Evolutionary conservation across 1,140 invertebrate genomes (phyloP), one percentile per base, ranked within the genome.

Genomic region (Cryptotermes secundus): DNA sequence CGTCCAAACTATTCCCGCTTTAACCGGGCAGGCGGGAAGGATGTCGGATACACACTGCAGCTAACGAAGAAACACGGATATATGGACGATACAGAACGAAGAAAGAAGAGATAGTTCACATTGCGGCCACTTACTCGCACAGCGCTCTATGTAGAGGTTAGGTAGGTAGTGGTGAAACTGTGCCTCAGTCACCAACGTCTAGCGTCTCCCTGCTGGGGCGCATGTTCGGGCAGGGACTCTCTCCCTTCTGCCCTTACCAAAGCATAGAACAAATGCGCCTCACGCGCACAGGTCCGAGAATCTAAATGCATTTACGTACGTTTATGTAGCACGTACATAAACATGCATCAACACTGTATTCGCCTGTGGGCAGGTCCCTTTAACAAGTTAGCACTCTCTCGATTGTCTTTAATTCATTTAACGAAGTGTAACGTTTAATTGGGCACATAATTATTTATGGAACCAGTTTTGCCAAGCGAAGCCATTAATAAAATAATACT

Each of bases 31-130:
- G n/a, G 26, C 59, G 59, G 26, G 59, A 65, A n/a, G 59, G 2
- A 65, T 16, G 59, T 65, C 59, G 26, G 19, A 65, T 65, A 1
- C 59, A n/a, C 59, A 65, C 59, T 65, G 59, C 3, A 65, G 59
- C 26, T 65, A 65, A 65, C 59, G 59, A 65, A 65, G 59, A 65
- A n/a, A n/a, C 59, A n/a, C 59, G 59, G 59, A 65, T 65, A 31
- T 26, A 65, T 65, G n/a, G 59, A 26, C 59, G 59, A 65, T 12
- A 65, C 26, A 12, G 59, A 31, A 31, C n/a, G 59, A 65, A 65
- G 59, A 65, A 31, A 65, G 59, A 65, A 65, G 59, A 65, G 59
- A 65, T 65, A 65, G 59, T 65, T 65, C 59, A 26, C 59, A 31
- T n/a, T n/a, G 26, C 59, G 59, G 59, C 59, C 59, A 65, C 59